A percentile compares a stretch with the other conserved stretches of the same genome.
Conservation (phyloP, 2,797 vertebrate species). For the Alectoris magna region DNA sequence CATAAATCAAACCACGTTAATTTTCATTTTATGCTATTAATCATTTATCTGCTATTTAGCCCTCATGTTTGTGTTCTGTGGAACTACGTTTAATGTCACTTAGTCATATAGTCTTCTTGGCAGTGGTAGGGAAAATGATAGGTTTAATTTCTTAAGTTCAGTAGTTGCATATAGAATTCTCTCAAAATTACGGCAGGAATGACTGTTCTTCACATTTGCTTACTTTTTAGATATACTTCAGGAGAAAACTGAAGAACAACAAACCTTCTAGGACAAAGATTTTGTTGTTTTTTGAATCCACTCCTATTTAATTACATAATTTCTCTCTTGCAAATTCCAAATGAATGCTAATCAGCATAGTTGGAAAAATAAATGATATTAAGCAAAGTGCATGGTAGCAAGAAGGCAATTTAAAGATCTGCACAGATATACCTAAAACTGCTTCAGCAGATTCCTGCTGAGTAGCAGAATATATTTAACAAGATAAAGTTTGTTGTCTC, state of each 20-base stretch:
- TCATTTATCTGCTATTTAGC: not conserved
- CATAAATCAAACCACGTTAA: not conserved
- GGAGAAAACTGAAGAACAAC: not conserved
- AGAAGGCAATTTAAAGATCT: not conserved
- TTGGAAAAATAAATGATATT: not conserved
- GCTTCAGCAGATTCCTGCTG: constrained; percentile 11
- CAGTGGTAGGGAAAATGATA: constrained; percentile 33
- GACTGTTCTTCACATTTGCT: not conserved
- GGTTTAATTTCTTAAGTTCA: not conserved
- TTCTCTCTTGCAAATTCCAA: constrained; percentile 8
- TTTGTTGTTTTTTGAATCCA: not conserved
- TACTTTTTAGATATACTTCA: not conserved
- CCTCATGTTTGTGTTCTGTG: not conserved
- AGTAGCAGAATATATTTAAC: constrained; percentile 10
- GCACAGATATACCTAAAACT: not conserved
- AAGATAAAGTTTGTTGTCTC: not conserved
- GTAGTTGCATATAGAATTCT: not conserved
- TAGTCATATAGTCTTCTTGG: constrained; percentile 17
- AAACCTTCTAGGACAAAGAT: not conserved
- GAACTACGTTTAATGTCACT: constrained; percentile 16
- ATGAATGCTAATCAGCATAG: not conserved
- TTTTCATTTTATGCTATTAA: constrained; percentile 16
- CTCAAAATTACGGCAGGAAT: not conserved
- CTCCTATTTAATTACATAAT: not conserved
- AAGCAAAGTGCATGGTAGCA: not conserved